Conservation (phyloP, 1,140 invertebrate species). For the Drosophila pseudoananassae region DNA sequence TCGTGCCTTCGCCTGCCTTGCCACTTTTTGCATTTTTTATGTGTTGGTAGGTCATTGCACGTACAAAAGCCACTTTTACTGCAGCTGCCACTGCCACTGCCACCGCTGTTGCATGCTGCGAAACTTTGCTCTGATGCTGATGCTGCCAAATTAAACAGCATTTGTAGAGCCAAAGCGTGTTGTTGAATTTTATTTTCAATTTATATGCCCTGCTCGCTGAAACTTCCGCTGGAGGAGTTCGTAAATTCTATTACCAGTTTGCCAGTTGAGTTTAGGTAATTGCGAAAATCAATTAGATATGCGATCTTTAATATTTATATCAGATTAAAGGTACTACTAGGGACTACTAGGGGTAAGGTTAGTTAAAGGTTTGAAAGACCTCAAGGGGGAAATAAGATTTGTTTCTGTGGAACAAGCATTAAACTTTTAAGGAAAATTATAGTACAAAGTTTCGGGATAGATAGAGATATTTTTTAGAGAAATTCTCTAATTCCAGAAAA, state of each 20-base stretch:
- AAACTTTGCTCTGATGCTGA: constrained; percentile 50
- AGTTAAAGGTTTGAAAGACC: too few relatives aligned
- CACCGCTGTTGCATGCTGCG: constrained; percentile 19
- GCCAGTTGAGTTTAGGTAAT: neutral
- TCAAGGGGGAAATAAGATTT: too few relatives aligned
- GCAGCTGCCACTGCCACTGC: constrained; percentile 28
- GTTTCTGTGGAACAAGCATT: too few relatives aligned
- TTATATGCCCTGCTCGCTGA: constrained; percentile 17
- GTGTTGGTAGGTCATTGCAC: constrained; percentile 83
- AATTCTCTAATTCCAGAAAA: neutral
- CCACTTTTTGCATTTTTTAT: constrained; percentile 80
- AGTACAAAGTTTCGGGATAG: too few relatives aligned
- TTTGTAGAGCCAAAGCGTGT: constrained; percentile 52
- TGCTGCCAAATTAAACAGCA: constrained; percentile 73
- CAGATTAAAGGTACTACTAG: too few relatives aligned
- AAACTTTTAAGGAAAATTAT: too few relatives aligned
- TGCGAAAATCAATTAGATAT: constrained; percentile 19
- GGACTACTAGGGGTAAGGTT: too few relatives aligned
- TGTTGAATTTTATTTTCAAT: constrained; percentile 50
- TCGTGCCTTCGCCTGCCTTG: constrained; percentile 51
- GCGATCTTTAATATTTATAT: neutral
- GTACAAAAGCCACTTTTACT: constrained; percentile 84
- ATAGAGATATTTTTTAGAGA: too few relatives aligned
- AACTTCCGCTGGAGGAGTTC: constrained; percentile 18
- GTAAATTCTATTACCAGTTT: constrained; percentile 24